phyloP scores from a whole-genome alignment of 2,888 invertebrate species.

The Cantharis lateralis region DNA sequence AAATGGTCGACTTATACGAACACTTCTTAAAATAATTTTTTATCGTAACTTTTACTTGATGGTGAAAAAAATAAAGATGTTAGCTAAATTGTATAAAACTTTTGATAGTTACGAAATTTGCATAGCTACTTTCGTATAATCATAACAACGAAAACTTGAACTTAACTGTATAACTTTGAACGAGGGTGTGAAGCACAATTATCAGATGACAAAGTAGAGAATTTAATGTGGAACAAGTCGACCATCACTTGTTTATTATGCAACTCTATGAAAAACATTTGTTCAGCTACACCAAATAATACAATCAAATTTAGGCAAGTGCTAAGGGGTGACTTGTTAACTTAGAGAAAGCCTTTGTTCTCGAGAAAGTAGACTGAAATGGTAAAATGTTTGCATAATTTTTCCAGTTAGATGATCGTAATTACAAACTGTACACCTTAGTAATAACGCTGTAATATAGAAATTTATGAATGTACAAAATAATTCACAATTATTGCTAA shows the following conservation, averaged over 20 bases:
- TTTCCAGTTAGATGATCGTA: neutral
- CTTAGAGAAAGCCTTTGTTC: slow-evolving; percentile 11
- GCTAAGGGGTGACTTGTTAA: slow-evolving; percentile 29
- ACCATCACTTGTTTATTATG: slow-evolving; percentile 27
- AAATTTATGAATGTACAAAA: neutral
- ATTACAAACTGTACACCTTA: neutral
- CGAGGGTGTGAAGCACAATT: slow-evolving; percentile 7
- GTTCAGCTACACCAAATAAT: slow-evolving; percentile 34
- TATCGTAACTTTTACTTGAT: neutral
- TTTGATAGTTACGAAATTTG: neutral
- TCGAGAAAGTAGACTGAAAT: neutral
- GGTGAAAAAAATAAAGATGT: neutral
- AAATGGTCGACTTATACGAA: neutral
- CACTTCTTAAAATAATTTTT: neutral
- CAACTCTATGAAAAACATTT: slow-evolving; percentile 31
- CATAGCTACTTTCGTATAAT: neutral
- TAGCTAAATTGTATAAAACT: neutral
- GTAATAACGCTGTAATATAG: neutral
- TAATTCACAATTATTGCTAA: neutral
- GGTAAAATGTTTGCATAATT: neutral
- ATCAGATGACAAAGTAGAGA: slow-evolving; percentile 15
- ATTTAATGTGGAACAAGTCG: slow-evolving; percentile 13
- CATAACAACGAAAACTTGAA: neutral
- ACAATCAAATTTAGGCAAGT: slow-evolving; percentile 38
- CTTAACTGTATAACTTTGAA: neutral